phyloP scores from a whole-genome alignment of 2,113 vertebrate genomes.

The Chelonoidis abingdonii region DNA sequence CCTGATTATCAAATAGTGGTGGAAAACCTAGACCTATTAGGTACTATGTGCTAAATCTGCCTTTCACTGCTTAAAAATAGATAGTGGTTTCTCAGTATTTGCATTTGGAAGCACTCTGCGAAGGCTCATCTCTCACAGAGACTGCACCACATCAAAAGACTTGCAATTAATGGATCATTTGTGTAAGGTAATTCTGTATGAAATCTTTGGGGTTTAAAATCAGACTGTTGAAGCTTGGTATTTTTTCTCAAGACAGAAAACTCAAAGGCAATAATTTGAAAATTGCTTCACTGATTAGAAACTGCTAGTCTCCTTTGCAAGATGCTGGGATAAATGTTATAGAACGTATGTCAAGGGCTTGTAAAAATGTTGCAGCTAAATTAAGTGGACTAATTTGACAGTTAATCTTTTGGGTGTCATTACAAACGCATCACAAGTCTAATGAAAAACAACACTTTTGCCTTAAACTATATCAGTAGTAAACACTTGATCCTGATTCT shows the following conservation, averaged over 20 bases:
- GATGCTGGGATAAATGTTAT: neutral
- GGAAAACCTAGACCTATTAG: neutral
- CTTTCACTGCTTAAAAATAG: neutral
- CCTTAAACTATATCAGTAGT: neutral
- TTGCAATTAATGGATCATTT: constrained; percentile 42
- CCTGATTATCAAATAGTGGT: constrained; percentile 26
- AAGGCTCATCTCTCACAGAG: neutral
- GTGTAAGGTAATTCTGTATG: neutral
- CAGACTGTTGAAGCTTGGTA: neutral
- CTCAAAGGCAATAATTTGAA: neutral
- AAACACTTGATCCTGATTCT: neutral
- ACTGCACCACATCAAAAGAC: constrained; percentile 44
- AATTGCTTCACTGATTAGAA: neutral
- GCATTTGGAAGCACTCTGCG: constrained; percentile 44
- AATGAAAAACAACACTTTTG: neutral
- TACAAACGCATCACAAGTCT: neutral
- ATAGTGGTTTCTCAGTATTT: constrained; percentile 28
- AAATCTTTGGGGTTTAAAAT: constrained; percentile 16
- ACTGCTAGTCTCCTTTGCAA: neutral
- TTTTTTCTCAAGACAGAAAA: neutral
- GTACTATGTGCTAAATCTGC: neutral
- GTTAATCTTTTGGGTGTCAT: neutral
- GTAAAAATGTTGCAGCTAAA: neutral
- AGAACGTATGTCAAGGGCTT: neutral
- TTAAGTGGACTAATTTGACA: neutral